Evolutionary conservation across 2,797 vertebrate species (phyloP), one percentile per base, ranked within the genome.

Genomic region (Tapera naevia): DNA sequence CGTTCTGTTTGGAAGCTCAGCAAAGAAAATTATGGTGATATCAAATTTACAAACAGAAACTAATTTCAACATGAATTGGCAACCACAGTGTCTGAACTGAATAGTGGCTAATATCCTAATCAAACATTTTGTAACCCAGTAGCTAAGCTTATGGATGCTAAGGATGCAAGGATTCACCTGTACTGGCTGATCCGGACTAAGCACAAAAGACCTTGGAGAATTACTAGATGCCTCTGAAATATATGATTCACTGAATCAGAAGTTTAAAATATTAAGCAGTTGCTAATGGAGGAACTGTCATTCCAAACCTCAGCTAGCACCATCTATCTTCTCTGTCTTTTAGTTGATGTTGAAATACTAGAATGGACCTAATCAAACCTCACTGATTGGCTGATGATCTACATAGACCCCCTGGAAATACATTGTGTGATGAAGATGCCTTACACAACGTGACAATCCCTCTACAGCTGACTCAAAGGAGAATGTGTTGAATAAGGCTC

Each of bases 391-490:
- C 4, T 87, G n/a, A 70, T 21, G 5, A n/a, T 33, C n/a, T 53
- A 30, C 60, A 62, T 0, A 50, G 10, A 61, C 6, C 14, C 33
- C 74, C 12, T 75, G 66, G 75, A 91, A 56, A 79, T 9, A 25
- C 17, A 2, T 6, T 80, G 10, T 56, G 7, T 22, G 9, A 54
- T 35, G 53, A 89, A 57, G 37, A 50, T 48, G 21, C 21, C 14
- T 60, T 46, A 51, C 24, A 39, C 5, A 65, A 23, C 0, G 0
- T 64, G 43, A 66, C 12, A 12, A 14, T 5, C 56, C 6, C 1
- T 90, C 41, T 57, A 64, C 24, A 32, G 6, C 12, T 73, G 32
- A 73, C 22, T 86, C 28, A 56, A 71, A 93, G 41, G 57, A 79
- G 9, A 74, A 48, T 27, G 0, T 14, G 86, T 50, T 24, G 81